Evolutionary conservation across 2,113 vertebrate species (phyloP).

Genomic region (Athene cunicularia): DNA sequence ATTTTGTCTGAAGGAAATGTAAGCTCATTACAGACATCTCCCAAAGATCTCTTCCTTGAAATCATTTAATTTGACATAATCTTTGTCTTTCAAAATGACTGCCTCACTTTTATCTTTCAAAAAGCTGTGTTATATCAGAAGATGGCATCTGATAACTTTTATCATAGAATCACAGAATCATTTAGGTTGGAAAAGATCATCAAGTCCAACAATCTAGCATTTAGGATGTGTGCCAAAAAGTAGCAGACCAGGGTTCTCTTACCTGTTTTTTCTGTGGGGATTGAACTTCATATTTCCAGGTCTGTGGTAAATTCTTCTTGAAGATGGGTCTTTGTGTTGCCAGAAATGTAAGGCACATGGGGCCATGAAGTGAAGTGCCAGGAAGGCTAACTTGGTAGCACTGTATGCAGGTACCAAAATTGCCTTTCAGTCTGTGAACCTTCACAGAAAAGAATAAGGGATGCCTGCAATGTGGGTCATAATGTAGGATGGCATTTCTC

Average conservation of each 20-base stretch:
- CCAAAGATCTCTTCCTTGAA: neutral
- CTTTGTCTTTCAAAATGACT: neutral
- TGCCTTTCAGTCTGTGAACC: neutral
- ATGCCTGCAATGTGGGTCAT: neutral
- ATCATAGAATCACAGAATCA: neutral
- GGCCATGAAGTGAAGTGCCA: neutral
- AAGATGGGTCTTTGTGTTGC: neutral
- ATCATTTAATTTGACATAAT: neutral
- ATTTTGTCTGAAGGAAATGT: neutral
- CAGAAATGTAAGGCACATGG: neutral
- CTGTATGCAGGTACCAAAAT: neutral
- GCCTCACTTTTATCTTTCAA: neutral
- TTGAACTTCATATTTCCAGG: neutral
- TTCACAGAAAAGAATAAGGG: neutral
- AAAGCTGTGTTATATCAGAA: neutral
- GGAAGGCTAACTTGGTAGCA: neutral
- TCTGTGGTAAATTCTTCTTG: neutral
- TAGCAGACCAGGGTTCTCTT: neutral
- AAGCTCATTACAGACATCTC: neutral
- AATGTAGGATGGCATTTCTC: neutral
- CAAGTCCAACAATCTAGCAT: neutral
- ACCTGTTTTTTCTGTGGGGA: neutral
- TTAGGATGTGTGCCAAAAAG: neutral
- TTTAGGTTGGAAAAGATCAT: neutral
- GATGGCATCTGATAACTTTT: neutral